Percentiles rank a stretch among this genome's conserved stretches.
phyloP scores from a whole-genome alignment of 1,140 invertebrate species.

The Gonioctena quinquepunctata region DNA sequence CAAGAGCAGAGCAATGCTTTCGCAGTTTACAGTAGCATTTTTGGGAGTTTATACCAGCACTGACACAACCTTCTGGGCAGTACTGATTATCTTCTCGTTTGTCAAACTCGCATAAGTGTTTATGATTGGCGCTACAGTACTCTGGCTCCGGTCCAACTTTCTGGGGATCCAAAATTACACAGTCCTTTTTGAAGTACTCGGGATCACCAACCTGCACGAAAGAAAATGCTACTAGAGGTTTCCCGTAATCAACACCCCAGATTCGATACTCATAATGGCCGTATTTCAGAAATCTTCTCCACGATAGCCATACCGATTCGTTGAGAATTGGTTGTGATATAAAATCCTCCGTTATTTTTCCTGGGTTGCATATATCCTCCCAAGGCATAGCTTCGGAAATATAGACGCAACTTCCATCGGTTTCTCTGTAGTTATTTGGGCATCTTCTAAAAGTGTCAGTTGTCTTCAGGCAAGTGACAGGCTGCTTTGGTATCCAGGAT shows the following conservation, averaged over 20 bases:
- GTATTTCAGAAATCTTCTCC: constrained; percentile 4
- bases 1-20: constrained; percentile 10
- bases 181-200: constrained; percentile 4
- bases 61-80: constrained; percentile 29
- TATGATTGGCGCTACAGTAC: not conserved
- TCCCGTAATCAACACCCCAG: constrained; percentile 15
- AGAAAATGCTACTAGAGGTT: not conserved
- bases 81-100: not conserved
- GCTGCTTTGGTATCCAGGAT: constrained; percentile 20
- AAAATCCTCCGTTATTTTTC: not conserved
- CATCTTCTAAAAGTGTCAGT: not conserved
- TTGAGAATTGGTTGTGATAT: not conserved
- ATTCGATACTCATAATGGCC: constrained; percentile 19
- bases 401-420: constrained; percentile 12
- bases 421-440: constrained; percentile 13
- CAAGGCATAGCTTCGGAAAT: constrained; percentile 19
- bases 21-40: constrained; percentile 33
- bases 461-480: not conserved
- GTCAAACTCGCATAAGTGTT: not conserved
- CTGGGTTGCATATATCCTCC: not conserved
- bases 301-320: constrained; percentile 20
- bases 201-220: not conserved
- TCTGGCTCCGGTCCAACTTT: not conserved
- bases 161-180: constrained; percentile 9
- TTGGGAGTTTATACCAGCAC: constrained; percentile 8